Evolutionary conservation across 2,888 invertebrate species (phyloP), one percentile per base, ranked within the genome.

Genomic region (Cheilosia vernalis): DNA sequence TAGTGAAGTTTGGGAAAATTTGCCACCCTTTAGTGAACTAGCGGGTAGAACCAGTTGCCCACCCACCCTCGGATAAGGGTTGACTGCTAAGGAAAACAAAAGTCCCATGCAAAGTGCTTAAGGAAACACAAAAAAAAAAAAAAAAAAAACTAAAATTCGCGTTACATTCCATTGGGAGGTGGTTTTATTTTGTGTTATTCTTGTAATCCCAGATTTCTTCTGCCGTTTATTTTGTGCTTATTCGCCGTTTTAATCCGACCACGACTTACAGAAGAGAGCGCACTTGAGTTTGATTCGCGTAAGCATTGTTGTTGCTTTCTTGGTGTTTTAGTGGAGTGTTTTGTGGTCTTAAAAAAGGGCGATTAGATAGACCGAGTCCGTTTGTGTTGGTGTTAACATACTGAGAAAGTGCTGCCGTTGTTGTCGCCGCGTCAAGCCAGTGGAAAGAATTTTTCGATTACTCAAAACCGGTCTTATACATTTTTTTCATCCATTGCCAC

Each of bases 361-460:
- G 69, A 81, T 64, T 51, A 66, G 67, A 69, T 37, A 44, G 53
- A 51, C 56, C 69, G 42, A 3, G 53, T 47, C 56, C 44, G 40
- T 15, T 17, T 55, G 58, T 63, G 55, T 69, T 74, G 56, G 66
- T 58, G 63, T 58, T 63, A 40, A 70, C 58, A 69, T 69, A 66
- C 73, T 58, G 69, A 58, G 67, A 83, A 83, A 84, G 83, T 79
- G 49, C 63, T 78, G 64, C 19, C 64, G 49, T 40, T 49, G 53
- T 37, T 42, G 44, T 9, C 55, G 27, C 24, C 33, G 63, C 51
- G 47, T 58, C 17, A 66, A 73, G 78, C 40, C 70, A 56, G 78
- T 63, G 44, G 51, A 84, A 80, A 84, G 80, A 84, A 80, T 84
- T 84, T 76, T 70, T 64, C 47, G 30, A 61, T 55, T 55, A 64